A percentile compares a stretch with the other conserved stretches of the same genome.
Conservation (phyloP, 2,113 vertebrate species). For the Typhlomys cinereus region DNA sequence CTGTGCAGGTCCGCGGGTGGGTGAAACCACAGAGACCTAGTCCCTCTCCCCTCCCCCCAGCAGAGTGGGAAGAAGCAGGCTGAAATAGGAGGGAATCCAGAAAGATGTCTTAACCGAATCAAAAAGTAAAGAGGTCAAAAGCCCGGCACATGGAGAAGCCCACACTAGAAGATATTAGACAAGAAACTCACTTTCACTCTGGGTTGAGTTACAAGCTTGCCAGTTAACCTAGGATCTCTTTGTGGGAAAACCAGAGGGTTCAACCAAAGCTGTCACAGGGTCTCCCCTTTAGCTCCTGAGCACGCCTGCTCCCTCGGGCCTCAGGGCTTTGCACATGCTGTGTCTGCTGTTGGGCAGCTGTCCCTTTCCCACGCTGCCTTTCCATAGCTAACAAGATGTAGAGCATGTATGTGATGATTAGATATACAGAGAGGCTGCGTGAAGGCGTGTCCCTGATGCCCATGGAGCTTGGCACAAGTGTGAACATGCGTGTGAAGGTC, state of each 20-base stretch:
- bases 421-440: not conserved
- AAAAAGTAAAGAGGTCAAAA: not conserved
- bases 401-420: fast-evolving
- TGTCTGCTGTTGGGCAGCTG: not conserved
- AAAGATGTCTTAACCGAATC: not conserved
- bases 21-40: not conserved
- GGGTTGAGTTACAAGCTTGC: not conserved
- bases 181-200: no score
- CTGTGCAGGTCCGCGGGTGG: no score
- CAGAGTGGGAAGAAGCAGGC: not conserved
- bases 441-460: not conserved
- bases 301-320: not conserved
- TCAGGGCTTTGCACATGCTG: slow-evolving; percentile 9
- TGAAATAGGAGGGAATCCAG: not conserved
- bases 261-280: not conserved
- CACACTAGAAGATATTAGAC: not conserved
- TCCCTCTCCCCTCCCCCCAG: not conserved
- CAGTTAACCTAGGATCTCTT: not conserved
- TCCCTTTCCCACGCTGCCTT: not conserved
- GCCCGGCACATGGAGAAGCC: not conserved
- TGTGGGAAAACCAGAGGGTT: not conserved
- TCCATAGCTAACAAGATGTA: not conserved
- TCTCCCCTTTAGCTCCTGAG: not conserved
- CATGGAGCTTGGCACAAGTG: no score
- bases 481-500: no score